Base-by-base conservation (phyloP, 35 echinoderm and acorn worm genomes). In the Strongylocentrotus purpuratus region DNA sequence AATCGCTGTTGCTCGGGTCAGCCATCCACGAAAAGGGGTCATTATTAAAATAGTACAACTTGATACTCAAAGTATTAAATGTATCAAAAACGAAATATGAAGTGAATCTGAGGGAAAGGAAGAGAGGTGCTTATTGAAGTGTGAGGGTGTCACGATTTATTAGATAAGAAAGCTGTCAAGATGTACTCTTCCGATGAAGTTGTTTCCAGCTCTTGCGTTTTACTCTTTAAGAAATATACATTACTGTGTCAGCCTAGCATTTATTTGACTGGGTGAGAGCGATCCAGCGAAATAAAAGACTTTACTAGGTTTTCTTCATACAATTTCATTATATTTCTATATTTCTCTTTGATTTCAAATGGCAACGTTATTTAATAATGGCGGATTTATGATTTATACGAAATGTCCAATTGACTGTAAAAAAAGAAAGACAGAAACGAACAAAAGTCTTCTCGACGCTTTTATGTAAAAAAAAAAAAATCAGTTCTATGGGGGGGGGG, bases 81-180 rank as follows among this genome's bases (percentile, higher is more conserved):
- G 87, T 89, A 89, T 89, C 87, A 33, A 89, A 89, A 89, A 45
- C 31, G 12, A 89, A 46, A 89, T 31, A 93, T 93, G 48, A 31
- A 93, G 46, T 93, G 46, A 93, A 93, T 93, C 91, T 93, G 46
- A 46, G 87, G 87, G 14, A 41, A 33, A 93, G 91, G 22, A 55
- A 93, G 47, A 25, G 20, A 93, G 46, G 91, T 31, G 91, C 46
- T 46, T 58, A 58, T 47, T 31, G 46, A 46, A 93, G 91, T 93
- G 91, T 22, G 91, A 50, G 32, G 46, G 91, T 93, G 91, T 93
- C 91, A 93, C 31, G n/a, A 46, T 93, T 93, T 93, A 93, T 93
- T 93, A 93, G 31, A 93, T 93, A 93, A 93, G 46, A 50, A 46
- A 93, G 33, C 46, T 93, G 91, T 58, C 91, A 93, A 93, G 22